Evolutionary conservation across 2,797 vertebrate genomes (phyloP), one percentile per base, ranked within the genome.

Genomic region (Tenualosa ilisha): DNA sequence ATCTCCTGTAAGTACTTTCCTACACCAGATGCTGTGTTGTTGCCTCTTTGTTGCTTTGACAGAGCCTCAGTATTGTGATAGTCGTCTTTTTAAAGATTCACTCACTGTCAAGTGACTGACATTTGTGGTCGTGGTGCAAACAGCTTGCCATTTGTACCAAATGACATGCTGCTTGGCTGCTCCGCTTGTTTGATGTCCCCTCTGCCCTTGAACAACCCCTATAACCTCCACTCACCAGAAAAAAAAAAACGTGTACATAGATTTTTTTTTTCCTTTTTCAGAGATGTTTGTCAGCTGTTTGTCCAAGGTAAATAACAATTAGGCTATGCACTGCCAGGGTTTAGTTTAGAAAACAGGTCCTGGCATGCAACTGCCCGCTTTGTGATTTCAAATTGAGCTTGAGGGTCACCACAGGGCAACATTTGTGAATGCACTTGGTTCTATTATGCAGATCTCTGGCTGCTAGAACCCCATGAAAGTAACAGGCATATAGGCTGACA

Each of bases 91-190:
- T 40, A 79, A 79, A 22, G 20, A 79, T 79, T 79, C 72, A 46
- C 72, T 79, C 72, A 79, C 72, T 79, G 72, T 79, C 72, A 79
- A 79, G 72, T 46, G 72, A 43, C 37, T 79, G 72, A 79, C 72
- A 79, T 79, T 79, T 46, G 72, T 79, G 72, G 72, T 79, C 6
- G 40, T 79, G 72, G 72, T 20, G 6, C 37, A 46, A 79, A 79
- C 72, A 79, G 37, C 17, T 40, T 43, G 68, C 68, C 68, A 75
- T 79, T 79, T 79, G 72, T 15, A 46, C 72, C 72, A 46, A 79
- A 79, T 46, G 72, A 79, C 40, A 43, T 46, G 72, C 68, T 40
- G 12, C 6, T 40, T 17, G 37, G 31, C 68, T 17, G 37, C 72
- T 22, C 17, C 2, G 15, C 72, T 43, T 79, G 72, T 79, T 79